Conservation (phyloP, 2,113 vertebrate genomes). For the Murina feae region DNA sequence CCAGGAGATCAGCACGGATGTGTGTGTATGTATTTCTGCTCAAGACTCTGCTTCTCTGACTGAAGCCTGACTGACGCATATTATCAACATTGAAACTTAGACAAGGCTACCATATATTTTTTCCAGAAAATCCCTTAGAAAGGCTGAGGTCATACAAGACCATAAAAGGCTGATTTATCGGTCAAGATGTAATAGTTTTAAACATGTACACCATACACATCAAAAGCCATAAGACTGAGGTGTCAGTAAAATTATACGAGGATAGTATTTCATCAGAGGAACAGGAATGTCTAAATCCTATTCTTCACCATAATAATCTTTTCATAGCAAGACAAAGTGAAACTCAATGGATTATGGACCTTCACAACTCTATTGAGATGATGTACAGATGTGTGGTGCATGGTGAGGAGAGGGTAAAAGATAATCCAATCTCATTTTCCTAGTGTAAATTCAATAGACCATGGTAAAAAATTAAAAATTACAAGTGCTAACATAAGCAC, state of each 20-base stretch:
- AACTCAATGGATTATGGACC: not conserved
- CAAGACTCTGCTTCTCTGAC: not conserved
- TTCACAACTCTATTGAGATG: not conserved
- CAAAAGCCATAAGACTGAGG: not conserved
- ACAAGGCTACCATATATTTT: not conserved
- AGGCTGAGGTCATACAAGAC: not conserved
- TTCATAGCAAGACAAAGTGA: not conserved
- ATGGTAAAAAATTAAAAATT: not conserved
- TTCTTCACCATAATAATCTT: not conserved
- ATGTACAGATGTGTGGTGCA: not conserved
- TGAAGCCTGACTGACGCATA: not conserved
- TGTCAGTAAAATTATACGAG: not conserved
- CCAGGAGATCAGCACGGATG: not conserved
- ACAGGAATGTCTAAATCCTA: not conserved
- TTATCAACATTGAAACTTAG: not conserved
- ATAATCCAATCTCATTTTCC: not conserved
- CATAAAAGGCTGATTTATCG: not conserved
- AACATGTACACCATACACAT: not conserved
- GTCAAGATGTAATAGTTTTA: slow-evolving; percentile 12
- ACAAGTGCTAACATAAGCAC: not conserved
- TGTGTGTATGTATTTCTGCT: not conserved
- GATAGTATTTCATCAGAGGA: not conserved
- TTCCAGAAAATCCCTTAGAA: not conserved
- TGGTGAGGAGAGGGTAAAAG: not conserved
- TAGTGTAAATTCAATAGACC: not conserved